A percentile compares a stretch with the other conserved stretches of the same genome.
phyloP scores from a whole-genome alignment of 2,113 vertebrate genomes.

The Myotis davidii region DNA sequence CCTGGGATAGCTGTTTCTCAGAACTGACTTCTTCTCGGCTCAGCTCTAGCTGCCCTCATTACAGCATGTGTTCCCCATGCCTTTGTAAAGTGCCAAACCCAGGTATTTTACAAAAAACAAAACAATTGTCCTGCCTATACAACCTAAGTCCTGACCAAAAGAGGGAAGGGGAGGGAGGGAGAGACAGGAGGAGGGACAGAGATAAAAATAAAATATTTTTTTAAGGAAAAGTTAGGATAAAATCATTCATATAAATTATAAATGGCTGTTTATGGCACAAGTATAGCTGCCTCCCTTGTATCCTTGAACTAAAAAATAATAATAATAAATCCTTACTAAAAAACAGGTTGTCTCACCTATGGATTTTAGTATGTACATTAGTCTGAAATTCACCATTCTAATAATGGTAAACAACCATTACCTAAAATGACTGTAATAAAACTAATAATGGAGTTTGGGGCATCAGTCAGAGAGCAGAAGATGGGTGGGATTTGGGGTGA shows the following conservation, averaged over 20 bases:
- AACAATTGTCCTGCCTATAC: neutral
- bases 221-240: neutral
- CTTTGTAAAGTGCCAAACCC: fast-evolving
- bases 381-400: neutral
- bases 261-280: neutral
- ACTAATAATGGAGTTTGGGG: neutral
- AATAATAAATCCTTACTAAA: neutral
- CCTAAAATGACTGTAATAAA: neutral
- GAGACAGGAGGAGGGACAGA: neutral
- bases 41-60: neutral
- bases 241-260: neutral
- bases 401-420: neutral
- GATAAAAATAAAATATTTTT: neutral
- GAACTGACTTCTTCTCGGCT: neutral
- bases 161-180: neutral
- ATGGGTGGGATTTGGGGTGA: neutral
- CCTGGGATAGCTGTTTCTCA: neutral
- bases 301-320: neutral
- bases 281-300: neutral
- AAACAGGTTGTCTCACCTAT: neutral
- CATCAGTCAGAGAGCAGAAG: neutral
- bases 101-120: neutral
- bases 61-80: neutral
- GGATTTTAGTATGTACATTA: neutral
- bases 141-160: neutral